Evolutionary conservation across 1,140 invertebrate species (phyloP).

Genomic region (Sarcophaga peregrina): DNA sequence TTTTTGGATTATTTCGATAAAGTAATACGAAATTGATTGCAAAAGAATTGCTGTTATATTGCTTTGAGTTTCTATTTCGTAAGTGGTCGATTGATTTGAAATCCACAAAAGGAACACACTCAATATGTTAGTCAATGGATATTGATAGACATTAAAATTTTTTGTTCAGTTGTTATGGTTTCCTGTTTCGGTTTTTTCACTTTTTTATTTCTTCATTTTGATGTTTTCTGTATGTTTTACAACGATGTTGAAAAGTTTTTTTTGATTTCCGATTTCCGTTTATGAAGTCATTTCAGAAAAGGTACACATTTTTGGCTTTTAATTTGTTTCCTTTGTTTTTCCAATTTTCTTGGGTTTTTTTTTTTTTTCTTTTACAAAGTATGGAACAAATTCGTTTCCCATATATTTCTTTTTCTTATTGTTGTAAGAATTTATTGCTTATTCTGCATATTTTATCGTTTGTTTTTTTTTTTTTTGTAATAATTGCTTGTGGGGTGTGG

Average conservation of each 20-base stretch:
- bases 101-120: too few relatives aligned
- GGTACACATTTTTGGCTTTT: constrained; percentile 5
- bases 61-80: too few relatives aligned
- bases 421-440: constrained; percentile 11
- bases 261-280: neutral
- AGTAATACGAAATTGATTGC: too few relatives aligned
- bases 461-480: constrained; percentile 7
- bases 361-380: neutral
- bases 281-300: neutral
- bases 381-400: too few relatives aligned
- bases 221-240: neutral
- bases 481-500: neutral
- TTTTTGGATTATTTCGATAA: too few relatives aligned
- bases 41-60: too few relatives aligned
- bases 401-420: neutral
- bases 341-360: constrained; percentile 28
- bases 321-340: constrained; percentile 10
- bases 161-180: too few relatives aligned
- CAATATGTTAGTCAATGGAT: too few relatives aligned
- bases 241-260: neutral
- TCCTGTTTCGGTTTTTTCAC: too few relatives aligned
- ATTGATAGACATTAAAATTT: too few relatives aligned
- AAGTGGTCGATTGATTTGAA: too few relatives aligned
- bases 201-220: neutral
- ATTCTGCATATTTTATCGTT: neutral